Conservation (phyloP, 2,113 vertebrate species). For the Proterorhinus semilunaris region DNA sequence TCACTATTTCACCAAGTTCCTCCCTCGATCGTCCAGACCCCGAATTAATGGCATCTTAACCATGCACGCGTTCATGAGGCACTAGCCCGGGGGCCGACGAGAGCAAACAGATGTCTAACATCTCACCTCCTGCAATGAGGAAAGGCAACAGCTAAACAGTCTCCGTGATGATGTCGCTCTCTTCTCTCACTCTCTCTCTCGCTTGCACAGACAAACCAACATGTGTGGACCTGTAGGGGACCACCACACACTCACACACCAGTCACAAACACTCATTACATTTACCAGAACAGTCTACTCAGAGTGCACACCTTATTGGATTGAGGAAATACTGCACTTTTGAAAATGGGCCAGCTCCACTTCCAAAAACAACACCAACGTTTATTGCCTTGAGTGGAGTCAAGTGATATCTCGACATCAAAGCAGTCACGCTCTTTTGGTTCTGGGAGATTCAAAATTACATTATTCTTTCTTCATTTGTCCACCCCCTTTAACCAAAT, state of each 20-base stretch:
- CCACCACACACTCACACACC: conserved; percentile 23
- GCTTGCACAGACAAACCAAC: conserved; percentile 14
- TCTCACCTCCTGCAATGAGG: conserved; percentile 67
- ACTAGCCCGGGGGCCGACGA: conserved; percentile 65
- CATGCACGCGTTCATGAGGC: conserved; percentile 66
- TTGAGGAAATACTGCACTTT: conserved; percentile 48
- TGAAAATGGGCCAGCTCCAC: conserved; percentile 13
- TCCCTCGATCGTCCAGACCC: conserved; percentile 49
- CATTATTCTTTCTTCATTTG: conserved; percentile 13
- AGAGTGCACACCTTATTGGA: too few species aligned
- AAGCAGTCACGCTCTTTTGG: conserved; percentile 46
- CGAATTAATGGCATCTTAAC: conserved; percentile 67
- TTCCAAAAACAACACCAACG: conserved; percentile 56
- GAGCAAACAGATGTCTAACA: conserved; percentile 81
- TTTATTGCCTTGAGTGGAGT: conserved; percentile 42
- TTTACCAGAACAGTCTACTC: too few species aligned
- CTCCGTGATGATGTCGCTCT: conserved; percentile 60
- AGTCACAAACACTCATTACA: neutral
- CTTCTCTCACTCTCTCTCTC: neutral
- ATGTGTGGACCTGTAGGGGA: conserved; percentile 66
- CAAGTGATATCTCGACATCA: conserved; percentile 57
- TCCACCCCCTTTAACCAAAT: too few species aligned
- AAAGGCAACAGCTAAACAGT: conserved; percentile 64
- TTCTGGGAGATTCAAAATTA: conserved; percentile 28
- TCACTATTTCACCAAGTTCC: conserved; percentile 57